Evolutionary conservation across 2,888 invertebrate genomes (phyloP), one percentile per base, ranked within the genome.

Genomic region (Synergus japonicus): DNA sequence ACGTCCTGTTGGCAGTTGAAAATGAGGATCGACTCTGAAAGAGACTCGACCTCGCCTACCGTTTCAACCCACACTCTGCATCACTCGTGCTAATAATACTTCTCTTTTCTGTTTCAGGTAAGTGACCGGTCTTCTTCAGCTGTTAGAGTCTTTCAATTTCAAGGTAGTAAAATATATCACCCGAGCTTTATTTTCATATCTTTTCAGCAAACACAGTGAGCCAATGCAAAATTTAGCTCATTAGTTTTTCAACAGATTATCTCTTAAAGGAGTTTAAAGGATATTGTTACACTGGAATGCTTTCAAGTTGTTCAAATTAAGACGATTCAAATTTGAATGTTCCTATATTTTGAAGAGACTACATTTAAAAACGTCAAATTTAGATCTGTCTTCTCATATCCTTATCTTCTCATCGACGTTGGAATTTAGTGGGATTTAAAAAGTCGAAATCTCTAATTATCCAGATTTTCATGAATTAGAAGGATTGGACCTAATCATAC

Each of bases 51-150:
- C 41, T 73, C 54, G 54, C 37, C 73, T 73, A 73, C 73, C 73
- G 73, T 73, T 73, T 37, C 49, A 73, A 41, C 37, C 73, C 54
- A 73, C 49, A 73, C 73, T 73, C 43, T 10, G 15, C 37, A 15
- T 3, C 13, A 10, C 29, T 46, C 49, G 18, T 37, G 76, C 80
- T 82, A 86, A 85, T 86, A 85, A 86, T 82, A 83, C 63, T 49
- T 82, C 78, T 86, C 76, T 80, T 84, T 81, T 88, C 80, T 88
- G 88, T 88, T 88, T 22, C 88, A 88, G 88, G 88, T 88, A 88
- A 88, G 88, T 88, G 85, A 22, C 43, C 76, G 44, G 43, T 64
- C 63, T 63, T 63, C 43, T 76, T 60, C 58, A 43, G 43, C 15
- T 76, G 58, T 29, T 41, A 37, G 54, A 73, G 54, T 54, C 73